Evolutionary conservation across 2,113 vertebrate species (phyloP).

Genomic region (Seriola dumerili): DNA sequence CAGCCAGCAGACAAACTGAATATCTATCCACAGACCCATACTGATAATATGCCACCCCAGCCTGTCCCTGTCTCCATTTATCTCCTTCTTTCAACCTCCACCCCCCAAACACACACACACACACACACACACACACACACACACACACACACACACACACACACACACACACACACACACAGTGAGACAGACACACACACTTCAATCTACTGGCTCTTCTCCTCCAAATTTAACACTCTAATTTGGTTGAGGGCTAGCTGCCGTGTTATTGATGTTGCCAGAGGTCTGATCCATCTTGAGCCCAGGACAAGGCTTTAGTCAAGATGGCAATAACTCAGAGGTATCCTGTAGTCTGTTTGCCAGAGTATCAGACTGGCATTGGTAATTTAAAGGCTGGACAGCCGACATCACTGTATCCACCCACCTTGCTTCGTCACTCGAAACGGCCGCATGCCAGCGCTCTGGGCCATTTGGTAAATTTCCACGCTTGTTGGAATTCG

Average conservation of each 20-base stretch:
- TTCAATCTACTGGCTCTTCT: conserved; percentile 45
- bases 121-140: conserved; percentile 24
- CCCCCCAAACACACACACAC: conserved; percentile 12
- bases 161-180: conserved; percentile 28
- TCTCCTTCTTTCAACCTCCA: conserved; percentile 36
- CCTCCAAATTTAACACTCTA: conserved; percentile 73
- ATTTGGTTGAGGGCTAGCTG: conserved; percentile 68
- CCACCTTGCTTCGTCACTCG: conserved; percentile 30
- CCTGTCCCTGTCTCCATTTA: conserved; percentile 53
- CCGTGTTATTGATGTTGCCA: conserved; percentile 77
- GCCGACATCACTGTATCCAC: conserved; percentile 54
- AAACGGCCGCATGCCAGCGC: background rate
- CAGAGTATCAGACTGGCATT: conserved; percentile 40
- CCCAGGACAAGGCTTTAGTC: conserved; percentile 67
- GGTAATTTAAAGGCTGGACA: conserved; percentile 68
- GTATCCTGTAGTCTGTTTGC: conserved; percentile 55
- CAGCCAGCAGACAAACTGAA: conserved; percentile 61
- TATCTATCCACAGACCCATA: conserved; percentile 64
- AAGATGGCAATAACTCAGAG: conserved; percentile 70
- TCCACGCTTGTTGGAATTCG: conserved; percentile 9
- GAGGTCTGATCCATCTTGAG: conserved; percentile 74
- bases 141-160: conserved; percentile 31
- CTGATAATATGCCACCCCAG: conserved; percentile 62
- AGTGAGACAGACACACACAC: conserved; percentile 30
- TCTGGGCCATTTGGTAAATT: conserved; percentile 1